Conservation (phyloP, 1,140 invertebrate species). For the Cotesia glomerata region DNA sequence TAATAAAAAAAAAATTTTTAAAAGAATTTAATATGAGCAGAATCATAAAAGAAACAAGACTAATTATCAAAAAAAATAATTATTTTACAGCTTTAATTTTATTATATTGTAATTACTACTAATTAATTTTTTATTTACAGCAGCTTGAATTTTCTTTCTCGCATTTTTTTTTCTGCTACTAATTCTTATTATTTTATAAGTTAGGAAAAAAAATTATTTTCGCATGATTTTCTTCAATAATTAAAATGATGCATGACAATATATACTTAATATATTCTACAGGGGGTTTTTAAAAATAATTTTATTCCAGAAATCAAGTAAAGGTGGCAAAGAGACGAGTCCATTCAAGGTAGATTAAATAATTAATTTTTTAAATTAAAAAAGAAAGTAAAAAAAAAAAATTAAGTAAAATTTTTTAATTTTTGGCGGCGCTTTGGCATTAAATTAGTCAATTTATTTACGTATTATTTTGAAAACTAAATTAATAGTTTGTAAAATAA, state of each 20-base stretch:
- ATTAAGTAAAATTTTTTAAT: background rate
- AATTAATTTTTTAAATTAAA: conserved; percentile 21
- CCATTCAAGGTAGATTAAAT: conserved; percentile 63
- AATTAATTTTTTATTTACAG: too few relatives aligned
- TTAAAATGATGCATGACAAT: background rate
- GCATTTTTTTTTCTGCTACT: too few relatives aligned
- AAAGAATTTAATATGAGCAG: too few relatives aligned
- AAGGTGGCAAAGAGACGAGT: conserved; percentile 67
- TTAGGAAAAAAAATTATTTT: background rate
- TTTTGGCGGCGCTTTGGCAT: background rate
- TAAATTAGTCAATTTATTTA: background rate
- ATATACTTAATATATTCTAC: conserved; percentile 7
- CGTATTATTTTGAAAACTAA: background rate
- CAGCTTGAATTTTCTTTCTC: too few relatives aligned
- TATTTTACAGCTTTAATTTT: background rate
- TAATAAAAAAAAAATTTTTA: background rate
- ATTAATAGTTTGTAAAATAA: conserved; percentile 38
- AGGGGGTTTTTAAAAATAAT: conserved; percentile 39
- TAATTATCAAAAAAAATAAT: too few relatives aligned
- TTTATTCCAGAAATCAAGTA: conserved; percentile 70
- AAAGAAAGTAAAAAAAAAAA: background rate
- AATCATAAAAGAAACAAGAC: too few relatives aligned
- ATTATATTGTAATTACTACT: background rate
- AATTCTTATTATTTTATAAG: background rate
- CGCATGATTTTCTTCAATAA: background rate